These are phyloP conservation scores for Cavia aperea DNA, from an alignment of 2,113 vertebrate genomes.

Conservation along the genomic window DNA sequence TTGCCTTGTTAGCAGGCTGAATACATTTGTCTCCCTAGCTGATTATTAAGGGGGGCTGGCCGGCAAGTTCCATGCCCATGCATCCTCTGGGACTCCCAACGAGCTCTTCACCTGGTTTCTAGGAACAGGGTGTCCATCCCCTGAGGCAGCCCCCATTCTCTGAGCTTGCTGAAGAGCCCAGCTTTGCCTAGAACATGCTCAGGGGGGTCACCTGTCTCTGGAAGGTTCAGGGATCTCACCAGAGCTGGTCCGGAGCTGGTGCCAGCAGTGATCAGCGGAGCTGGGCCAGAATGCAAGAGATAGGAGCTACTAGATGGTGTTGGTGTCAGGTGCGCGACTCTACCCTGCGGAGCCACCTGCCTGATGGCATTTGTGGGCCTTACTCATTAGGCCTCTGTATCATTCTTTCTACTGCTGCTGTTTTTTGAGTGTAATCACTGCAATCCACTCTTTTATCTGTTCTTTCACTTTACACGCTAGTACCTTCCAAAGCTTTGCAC, in stretches of 20 bases:
- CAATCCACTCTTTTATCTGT: constrained; percentile 1
- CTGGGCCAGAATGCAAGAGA: not conserved
- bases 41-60: constrained; percentile 8
- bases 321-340: not conserved
- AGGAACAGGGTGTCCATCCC: not conserved
- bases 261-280: not conserved
- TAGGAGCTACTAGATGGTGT: not conserved
- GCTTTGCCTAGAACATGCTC: not conserved
- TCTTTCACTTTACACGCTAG: not conserved
- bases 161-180: not conserved
- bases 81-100: not conserved
- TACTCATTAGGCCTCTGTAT: not conserved
- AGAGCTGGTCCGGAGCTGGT: constrained; percentile 15
- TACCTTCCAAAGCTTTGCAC: not conserved
- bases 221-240: not conserved
- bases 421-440: constrained; percentile 20
- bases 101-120: not conserved
- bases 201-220: not conserved
- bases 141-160: not conserved
- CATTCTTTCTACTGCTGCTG: not conserved
- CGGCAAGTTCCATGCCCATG: not conserved
- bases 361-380: not conserved
- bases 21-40: constrained; percentile 40
- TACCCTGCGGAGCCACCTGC: constrained; percentile 2
- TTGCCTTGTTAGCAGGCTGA: constrained; percentile 24